These are phyloP conservation scores for Eupithecia dodoneata DNA, from an alignment of 2,888 invertebrate genomes.

Conservation along the genomic window DNA sequence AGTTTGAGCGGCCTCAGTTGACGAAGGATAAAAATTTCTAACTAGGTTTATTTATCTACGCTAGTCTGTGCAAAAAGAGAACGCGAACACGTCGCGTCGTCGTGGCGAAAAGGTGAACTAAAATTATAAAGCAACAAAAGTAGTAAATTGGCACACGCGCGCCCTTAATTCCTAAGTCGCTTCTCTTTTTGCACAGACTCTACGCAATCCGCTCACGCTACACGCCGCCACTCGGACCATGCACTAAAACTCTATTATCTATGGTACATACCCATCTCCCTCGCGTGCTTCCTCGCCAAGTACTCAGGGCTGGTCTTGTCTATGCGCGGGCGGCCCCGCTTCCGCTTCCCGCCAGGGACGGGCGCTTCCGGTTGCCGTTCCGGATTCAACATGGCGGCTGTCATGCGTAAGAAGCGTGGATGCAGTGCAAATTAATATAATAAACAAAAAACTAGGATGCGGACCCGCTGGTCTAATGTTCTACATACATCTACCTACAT, in stretches of 20 bases:
- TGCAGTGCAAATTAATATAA: slow-evolving; percentile 27
- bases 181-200: too few relatives aligned
- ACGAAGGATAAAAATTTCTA: too few relatives aligned
- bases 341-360: slow-evolving; percentile 45
- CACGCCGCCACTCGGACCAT: neutral
- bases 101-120: too few relatives aligned
- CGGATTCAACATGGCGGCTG: slow-evolving; percentile 50
- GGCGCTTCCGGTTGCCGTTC: slow-evolving; percentile 50
- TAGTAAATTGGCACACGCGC: too few relatives aligned
- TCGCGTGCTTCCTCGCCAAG: slow-evolving; percentile 68
- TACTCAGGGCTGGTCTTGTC: slow-evolving; percentile 78
- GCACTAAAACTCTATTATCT: slow-evolving; percentile 6
- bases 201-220: neutral
- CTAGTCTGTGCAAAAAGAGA: too few relatives aligned
- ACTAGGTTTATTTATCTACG: too few relatives aligned
- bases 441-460: slow-evolving; percentile 22
- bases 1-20: too few relatives aligned
- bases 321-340: slow-evolving; percentile 72
- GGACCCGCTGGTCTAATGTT: neutral
- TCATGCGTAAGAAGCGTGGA: slow-evolving; percentile 36
- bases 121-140: too few relatives aligned
- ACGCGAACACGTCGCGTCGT: too few relatives aligned
- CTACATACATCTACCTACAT: neutral
- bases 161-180: too few relatives aligned
- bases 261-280: slow-evolving; percentile 66